Evolutionary conservation across 2,888 invertebrate species (phyloP).

Genomic region (Sinopyrophorus schimmeli): DNA sequence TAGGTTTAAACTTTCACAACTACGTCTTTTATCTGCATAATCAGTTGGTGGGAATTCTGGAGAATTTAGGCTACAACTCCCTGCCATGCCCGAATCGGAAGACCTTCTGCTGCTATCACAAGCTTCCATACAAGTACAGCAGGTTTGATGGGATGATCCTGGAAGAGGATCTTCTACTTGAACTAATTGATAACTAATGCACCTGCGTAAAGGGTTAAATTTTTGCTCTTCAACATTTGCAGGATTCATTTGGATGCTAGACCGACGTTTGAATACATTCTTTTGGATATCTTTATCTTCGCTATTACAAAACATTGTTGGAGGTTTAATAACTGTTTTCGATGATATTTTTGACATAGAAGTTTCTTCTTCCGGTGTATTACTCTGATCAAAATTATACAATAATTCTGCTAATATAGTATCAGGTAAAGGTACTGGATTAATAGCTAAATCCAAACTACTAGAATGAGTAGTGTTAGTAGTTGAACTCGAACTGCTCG

Average conservation of each 20-base stretch:
- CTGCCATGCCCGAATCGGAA: conserved; percentile 85
- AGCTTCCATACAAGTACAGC: conserved; percentile 45
- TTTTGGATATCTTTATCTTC: conserved; percentile 15
- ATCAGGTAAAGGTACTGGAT: conserved; percentile 55
- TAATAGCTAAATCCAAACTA: conserved; percentile 60
- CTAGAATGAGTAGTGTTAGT: conserved; percentile 60
- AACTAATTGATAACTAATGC: conserved; percentile 59
- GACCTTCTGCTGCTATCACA: conserved; percentile 70
- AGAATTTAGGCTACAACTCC: conserved; percentile 75
- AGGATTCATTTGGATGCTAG: conserved; percentile 49
- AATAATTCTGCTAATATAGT: conserved; percentile 59
- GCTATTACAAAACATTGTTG: conserved; percentile 60
- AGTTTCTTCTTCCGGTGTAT: conserved; percentile 3
- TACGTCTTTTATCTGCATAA: conserved; percentile 40
- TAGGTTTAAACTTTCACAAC: conserved; percentile 42
- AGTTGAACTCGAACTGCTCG: conserved; percentile 32
- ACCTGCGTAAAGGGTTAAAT: conserved; percentile 51
- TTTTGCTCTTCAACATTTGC: conserved; percentile 17
- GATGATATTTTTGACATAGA: conserved; percentile 35
- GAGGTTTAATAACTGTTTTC: conserved; percentile 57
- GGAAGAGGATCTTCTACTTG: conserved; percentile 37
- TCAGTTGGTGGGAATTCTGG: conserved; percentile 61
- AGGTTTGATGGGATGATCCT: conserved; percentile 29
- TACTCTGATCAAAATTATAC: conserved; percentile 53
- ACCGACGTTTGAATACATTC: conserved; percentile 58